Base-by-base conservation (phyloP, 2,888 invertebrate species). In the Lasiommata megera region DNA sequence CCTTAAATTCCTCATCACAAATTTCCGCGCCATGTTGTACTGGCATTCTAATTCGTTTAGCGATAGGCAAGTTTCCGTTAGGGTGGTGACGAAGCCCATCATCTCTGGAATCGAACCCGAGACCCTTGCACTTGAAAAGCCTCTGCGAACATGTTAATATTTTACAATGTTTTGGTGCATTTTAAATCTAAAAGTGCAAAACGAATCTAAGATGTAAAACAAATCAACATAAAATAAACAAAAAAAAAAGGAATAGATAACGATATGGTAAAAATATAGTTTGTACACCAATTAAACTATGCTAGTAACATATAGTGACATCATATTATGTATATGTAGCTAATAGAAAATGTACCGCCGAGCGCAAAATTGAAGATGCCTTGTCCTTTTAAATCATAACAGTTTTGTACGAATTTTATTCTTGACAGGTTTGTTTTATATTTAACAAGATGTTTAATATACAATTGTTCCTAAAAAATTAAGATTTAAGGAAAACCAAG, bases 251-350 rank as follows among this genome's bases (percentile, higher is more conserved):
- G 1, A 16, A 40, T 17, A 11, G 3, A 38, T 38, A 40, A 12
- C 23, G 12, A 8, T 28, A 28, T 28, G 12, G 23, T 12, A 28
- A 43, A 6, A 46, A 31, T 8, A 28, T 31, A 46, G 11, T 16
- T 46, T 46, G 31, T 37, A 31, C 29, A 31, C 11, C 31, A 31
- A 29, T 31, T 29, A 44, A 37, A 48, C 48, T 48, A 36, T 47
- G 9, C 17, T 36, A 36, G 34, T 23, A 31, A 14, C 3, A 48
- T 14, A 37, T 18, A 34, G 7, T 16, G n/a, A 31, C 46, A 16
- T 31, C 18, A 8, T 29, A 29, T 12, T 23, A 12, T 18, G 12
- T 28, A 8, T 29, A 31, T 46, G 29, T 46, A 40, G 14, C 5
- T 23, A n/a, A 48, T 17, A n/a, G 11, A 18, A 47, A 34, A 48